phyloP scores from a whole-genome alignment of 2,797 vertebrate genomes.

The Squalus acanthias region DNA sequence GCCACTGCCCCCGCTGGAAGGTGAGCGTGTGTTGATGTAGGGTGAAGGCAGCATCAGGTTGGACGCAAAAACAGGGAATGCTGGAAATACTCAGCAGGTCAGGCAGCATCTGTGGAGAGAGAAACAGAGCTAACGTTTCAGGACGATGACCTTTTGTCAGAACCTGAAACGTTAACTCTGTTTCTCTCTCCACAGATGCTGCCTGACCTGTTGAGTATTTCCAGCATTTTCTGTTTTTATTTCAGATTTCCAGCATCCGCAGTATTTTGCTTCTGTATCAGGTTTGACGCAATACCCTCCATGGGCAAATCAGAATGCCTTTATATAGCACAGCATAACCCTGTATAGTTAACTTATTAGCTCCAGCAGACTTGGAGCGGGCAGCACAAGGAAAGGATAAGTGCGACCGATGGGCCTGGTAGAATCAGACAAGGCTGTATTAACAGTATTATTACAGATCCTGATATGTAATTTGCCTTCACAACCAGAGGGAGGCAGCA shows the following conservation, averaged over 20 bases:
- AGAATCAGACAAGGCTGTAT: not conserved
- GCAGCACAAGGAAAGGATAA: not conserved
- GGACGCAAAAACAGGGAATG: too few species aligned
- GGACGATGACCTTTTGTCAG: too few species aligned
- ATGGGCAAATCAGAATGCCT: not conserved
- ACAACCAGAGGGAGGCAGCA: conserved; percentile 22
- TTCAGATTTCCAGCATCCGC: too few species aligned
- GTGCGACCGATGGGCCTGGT: not conserved
- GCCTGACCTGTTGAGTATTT: too few species aligned
- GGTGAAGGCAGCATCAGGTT: not conserved
- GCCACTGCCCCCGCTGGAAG: not conserved
- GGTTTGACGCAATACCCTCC: not conserved
- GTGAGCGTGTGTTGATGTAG: not conserved
- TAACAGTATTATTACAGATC: not conserved
- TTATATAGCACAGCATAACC: not conserved
- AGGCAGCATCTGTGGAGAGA: too few species aligned
- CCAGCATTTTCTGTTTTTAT: too few species aligned
- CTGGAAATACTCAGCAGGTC: too few species aligned
- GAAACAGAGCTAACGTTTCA: too few species aligned
- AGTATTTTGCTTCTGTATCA: too few species aligned
- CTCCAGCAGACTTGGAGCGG: not conserved
- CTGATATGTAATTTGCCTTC: not conserved
- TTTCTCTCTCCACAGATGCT: too few species aligned
- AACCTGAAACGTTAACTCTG: too few species aligned
- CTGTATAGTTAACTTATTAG: not conserved